A percentile compares a stretch with the other conserved stretches of the same genome.
Conservation (phyloP, 92 coral and sea anemone species). For the Siderastrea siderea region DNA sequence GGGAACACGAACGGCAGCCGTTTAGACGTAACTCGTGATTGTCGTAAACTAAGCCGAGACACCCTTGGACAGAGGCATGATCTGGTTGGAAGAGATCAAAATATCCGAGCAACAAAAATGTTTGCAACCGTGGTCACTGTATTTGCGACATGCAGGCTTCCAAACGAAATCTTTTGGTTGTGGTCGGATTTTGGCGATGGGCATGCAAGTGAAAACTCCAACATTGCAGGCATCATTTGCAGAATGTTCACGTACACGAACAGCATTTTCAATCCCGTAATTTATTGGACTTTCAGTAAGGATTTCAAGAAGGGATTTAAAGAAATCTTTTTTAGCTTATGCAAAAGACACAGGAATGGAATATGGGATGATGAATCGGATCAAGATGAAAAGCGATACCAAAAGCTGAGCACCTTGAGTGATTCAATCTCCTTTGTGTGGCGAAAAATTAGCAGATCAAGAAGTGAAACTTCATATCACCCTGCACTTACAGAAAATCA, state of each 20-base stretch:
- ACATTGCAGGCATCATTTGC: constrained; percentile 64
- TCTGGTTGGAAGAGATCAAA: constrained; percentile 34
- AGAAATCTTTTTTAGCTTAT: neutral
- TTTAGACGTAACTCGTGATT: constrained; percentile 12
- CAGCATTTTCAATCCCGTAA: constrained; percentile 73
- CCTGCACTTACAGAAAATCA: neutral
- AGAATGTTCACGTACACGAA: constrained; percentile 76
- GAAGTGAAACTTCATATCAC: constrained; percentile 3
- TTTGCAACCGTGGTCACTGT: constrained; percentile 69
- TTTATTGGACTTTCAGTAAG: constrained; percentile 62
- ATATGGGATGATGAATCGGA: constrained; percentile 22
- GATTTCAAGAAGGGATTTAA: constrained; percentile 61
- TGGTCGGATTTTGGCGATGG: constrained; percentile 78
- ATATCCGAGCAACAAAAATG: constrained; percentile 74
- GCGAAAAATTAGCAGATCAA: constrained; percentile 38
- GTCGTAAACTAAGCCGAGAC: constrained; percentile 11
- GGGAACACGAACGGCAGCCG: constrained; percentile 9
- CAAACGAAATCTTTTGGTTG: constrained; percentile 77
- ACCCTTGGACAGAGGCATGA: constrained; percentile 35
- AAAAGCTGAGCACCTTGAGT: constrained; percentile 13
- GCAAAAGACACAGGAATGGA: neutral
- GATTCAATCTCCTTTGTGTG: constrained; percentile 34
- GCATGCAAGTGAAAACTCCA: constrained; percentile 27
- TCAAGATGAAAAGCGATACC: neutral
- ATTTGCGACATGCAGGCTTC: constrained; percentile 74